These are phyloP conservation scores for Chelidonichthys spinosus DNA, from an alignment of 2,797 vertebrate genomes.

Conservation along the genomic window DNA sequence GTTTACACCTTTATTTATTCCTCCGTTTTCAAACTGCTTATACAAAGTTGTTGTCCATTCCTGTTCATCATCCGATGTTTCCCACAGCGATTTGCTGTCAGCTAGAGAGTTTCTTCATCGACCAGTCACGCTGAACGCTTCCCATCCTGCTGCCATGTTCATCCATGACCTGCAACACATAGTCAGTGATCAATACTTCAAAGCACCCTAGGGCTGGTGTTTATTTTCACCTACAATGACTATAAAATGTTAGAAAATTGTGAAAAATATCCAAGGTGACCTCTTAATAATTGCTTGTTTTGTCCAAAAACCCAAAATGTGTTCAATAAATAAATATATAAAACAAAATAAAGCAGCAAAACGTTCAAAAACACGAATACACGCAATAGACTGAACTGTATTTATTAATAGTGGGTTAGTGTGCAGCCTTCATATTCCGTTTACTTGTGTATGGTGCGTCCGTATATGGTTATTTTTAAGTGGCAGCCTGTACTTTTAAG, in stretches of 20 bases:
- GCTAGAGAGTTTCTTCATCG: slow-evolving; percentile 14
- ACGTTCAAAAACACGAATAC: background rate
- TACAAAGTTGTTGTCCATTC: background rate
- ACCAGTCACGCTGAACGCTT: background rate
- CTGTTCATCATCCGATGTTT: background rate
- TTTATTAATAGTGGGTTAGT: background rate
- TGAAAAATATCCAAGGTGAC: background rate
- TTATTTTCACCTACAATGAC: background rate
- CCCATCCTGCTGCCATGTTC: slow-evolving; percentile 13
- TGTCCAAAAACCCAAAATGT: background rate
- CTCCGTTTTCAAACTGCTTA: slow-evolving; percentile 21
- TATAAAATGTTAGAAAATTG: background rate
- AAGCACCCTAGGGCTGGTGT: background rate
- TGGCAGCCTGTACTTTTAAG: background rate
- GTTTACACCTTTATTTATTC: slow-evolving; percentile 53
- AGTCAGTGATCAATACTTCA: slow-evolving; percentile 29
- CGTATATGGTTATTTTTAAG: background rate
- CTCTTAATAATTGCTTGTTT: background rate
- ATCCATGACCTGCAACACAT: slow-evolving; percentile 62
- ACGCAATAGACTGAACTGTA: background rate
- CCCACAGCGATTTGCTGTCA: background rate
- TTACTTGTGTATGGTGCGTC: background rate
- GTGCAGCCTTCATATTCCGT: background rate
- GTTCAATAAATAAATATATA: background rate
- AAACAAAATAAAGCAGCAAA: background rate